phyloP scores from a whole-genome alignment of 2,888 invertebrate genomes.

The Rosalia funebris region DNA sequence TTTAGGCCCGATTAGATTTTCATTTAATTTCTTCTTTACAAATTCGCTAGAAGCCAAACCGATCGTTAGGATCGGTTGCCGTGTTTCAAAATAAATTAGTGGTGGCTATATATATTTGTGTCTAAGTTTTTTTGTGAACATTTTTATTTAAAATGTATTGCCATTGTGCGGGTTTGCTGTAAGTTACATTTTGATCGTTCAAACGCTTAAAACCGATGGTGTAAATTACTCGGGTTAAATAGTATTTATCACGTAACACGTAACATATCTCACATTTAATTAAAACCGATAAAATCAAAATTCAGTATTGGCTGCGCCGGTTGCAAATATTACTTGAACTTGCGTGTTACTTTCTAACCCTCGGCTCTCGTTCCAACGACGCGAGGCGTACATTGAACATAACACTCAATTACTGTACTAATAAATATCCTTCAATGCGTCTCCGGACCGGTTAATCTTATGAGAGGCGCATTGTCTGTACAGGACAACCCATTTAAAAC shows the following conservation, averaged over 20 bases:
- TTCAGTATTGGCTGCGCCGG: constrained; percentile 26
- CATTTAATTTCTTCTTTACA: too few relatives aligned
- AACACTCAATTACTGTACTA: constrained; percentile 29
- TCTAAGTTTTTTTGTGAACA: too few relatives aligned
- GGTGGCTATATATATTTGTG: too few relatives aligned
- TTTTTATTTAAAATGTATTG: too few relatives aligned
- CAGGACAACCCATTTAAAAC: too few relatives aligned
- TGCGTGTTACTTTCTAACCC: constrained; percentile 26
- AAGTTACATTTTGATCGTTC: not conserved
- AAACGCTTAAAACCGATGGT: constrained; percentile 9
- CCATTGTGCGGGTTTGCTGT: not conserved
- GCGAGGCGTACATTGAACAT: constrained; percentile 31
- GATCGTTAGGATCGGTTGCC: too few relatives aligned
- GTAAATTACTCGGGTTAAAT: constrained; percentile 24
- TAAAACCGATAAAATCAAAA: constrained; percentile 32
- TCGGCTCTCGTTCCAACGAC: constrained; percentile 18
- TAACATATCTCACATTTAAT: constrained; percentile 33
- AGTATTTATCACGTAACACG: constrained; percentile 30
- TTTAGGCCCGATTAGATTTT: not conserved
- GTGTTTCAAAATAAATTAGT: too few relatives aligned
- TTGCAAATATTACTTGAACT: constrained; percentile 29
- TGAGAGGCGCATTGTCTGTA: constrained; percentile 22
- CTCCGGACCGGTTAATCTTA: constrained; percentile 27
- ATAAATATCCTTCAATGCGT: constrained; percentile 31
- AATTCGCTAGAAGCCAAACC: too few relatives aligned